Percentiles rank a stretch among this genome's conserved stretches.
Conservation (phyloP, 2,888 invertebrate species). For the Monochamus alternatus region DNA sequence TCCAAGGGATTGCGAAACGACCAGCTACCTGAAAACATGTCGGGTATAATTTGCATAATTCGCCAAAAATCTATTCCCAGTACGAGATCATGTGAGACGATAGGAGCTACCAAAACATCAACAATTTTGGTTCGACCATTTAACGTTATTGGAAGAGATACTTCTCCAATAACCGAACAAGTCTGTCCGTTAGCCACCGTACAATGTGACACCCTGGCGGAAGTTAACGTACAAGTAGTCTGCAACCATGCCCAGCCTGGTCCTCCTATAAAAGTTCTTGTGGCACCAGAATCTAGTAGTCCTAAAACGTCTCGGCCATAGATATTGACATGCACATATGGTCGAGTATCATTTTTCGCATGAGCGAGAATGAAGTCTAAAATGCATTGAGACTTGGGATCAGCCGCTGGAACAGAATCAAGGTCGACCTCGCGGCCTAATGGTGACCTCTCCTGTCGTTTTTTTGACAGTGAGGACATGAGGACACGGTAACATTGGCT, state of each 20-base stretch:
- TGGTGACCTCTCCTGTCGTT: conserved; percentile 5
- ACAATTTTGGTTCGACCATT: conserved; percentile 39
- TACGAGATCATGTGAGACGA: neutral
- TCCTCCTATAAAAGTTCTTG: neutral
- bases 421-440: neutral
- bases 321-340: conserved; percentile 2
- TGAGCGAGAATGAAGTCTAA: neutral
- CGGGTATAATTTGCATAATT: conserved; percentile 3
- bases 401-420: neutral
- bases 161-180: conserved; percentile 5
- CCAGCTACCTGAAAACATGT: conserved; percentile 35
- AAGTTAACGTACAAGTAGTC: neutral
- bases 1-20: neutral
- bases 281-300: conserved; percentile 3
- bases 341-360: neutral
- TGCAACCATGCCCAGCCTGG: neutral
- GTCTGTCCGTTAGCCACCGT: neutral
- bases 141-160: neutral
- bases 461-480: conserved; percentile 19
- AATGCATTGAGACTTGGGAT: neutral
- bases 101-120: conserved; percentile 41
- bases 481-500: neutral
- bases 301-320: neutral
- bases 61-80: conserved; percentile 23
- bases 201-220: neutral